Evolutionary conservation across 2,797 vertebrate genomes (phyloP).

Genomic region (Synanceia verrucosa): DNA sequence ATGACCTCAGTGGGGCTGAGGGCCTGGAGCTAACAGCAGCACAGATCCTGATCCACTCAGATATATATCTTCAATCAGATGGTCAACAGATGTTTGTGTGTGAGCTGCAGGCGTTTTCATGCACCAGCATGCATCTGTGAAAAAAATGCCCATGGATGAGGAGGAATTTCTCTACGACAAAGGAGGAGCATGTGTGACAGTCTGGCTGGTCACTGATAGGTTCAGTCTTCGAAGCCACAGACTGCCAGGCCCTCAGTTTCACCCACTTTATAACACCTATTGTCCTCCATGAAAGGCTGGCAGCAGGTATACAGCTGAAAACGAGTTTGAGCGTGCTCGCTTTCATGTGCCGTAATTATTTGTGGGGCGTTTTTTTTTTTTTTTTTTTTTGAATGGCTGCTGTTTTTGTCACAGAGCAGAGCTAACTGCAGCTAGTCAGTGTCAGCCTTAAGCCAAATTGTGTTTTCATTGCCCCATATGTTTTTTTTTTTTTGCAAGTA

Average conservation of each 20-base stretch:
- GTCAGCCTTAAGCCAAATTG: conserved; percentile 48
- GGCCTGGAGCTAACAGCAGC: no score
- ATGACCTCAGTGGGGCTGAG: neutral
- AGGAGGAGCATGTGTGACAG: neutral
- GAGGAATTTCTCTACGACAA: neutral
- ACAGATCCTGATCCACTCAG: neutral
- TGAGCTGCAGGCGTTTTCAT: neutral
- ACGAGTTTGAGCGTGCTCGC: conserved; percentile 15
- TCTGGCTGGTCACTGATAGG: neutral
- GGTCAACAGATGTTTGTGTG: neutral
- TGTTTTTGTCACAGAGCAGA: conserved; percentile 23
- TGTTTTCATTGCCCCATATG: conserved; percentile 54
- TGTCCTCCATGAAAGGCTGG: conserved; percentile 40
- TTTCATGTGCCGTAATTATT: conserved; percentile 36
- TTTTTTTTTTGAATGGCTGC: no score
- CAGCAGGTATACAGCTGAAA: conserved; percentile 24
- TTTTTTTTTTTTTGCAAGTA: conserved; percentile 14
- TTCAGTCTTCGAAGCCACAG: conserved; percentile 12
- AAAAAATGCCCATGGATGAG: neutral
- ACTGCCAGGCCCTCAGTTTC: neutral
- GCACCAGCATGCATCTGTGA: neutral
- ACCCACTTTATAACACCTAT: conserved; percentile 3
- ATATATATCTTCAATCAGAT: neutral
- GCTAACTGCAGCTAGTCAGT: conserved; percentile 30
- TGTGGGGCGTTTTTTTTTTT: conserved; percentile 15